Conservation (phyloP, 2,888 invertebrate species). For the Torymus aiolomorphi region DNA sequence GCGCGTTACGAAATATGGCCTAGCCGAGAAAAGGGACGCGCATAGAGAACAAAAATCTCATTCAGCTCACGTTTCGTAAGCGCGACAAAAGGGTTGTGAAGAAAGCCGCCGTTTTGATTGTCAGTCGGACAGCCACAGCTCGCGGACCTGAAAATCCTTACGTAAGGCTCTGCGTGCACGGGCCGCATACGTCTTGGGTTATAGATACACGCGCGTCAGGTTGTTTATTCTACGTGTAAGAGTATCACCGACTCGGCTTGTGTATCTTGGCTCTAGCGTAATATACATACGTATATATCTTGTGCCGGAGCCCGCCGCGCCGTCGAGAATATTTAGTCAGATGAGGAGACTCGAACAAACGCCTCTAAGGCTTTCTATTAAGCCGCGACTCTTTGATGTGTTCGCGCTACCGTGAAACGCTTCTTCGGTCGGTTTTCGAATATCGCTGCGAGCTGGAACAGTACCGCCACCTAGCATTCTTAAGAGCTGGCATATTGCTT, state of each 20-base stretch:
- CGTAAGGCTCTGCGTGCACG: slow-evolving; percentile 16
- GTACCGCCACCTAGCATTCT: no score
- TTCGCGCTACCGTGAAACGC: slow-evolving; percentile 69
- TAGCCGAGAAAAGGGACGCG: no score
- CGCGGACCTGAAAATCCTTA: not conserved
- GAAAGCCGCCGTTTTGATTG: slow-evolving; percentile 27
- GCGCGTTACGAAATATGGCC: no score
- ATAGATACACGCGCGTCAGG: slow-evolving; percentile 34
- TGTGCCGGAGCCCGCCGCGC: slow-evolving; percentile 64
- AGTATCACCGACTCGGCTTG: slow-evolving; percentile 63
- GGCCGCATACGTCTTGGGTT: not conserved
- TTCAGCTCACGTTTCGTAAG: slow-evolving; percentile 61
- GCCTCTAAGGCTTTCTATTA: slow-evolving; percentile 80
- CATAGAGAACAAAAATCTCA: no score
- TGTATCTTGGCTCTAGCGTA: slow-evolving; percentile 71
- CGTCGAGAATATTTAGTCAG: slow-evolving; percentile 74
- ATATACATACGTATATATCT: slow-evolving; percentile 56
- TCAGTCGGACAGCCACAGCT: not conserved
- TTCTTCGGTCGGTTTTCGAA: slow-evolving; percentile 46
- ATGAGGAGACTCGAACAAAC: slow-evolving; percentile 78
- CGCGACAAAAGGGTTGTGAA: slow-evolving; percentile 47
- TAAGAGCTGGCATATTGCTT: no score
- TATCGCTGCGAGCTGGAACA: not conserved
- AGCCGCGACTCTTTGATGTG: slow-evolving; percentile 76
- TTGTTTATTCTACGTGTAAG: slow-evolving; percentile 72